Evolutionary conservation across 2,113 vertebrate species (phyloP).

Genomic region (Hippocampus barbouri): DNA sequence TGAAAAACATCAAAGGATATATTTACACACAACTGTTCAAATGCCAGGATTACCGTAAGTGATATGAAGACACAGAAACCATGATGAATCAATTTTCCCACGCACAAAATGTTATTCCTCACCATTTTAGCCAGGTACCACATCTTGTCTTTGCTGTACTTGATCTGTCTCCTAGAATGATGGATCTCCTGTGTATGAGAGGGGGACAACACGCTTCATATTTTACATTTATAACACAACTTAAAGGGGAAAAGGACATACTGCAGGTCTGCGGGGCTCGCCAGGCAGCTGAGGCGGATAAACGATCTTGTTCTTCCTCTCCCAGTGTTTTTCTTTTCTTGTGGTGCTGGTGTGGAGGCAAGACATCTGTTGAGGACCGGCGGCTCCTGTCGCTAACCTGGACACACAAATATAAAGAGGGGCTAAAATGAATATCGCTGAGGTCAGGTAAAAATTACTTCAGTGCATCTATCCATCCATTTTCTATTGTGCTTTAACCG

Average conservation of each 20-base stretch:
- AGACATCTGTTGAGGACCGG: constrained; percentile 55
- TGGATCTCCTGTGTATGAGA: constrained; percentile 78
- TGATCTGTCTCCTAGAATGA: constrained; percentile 89
- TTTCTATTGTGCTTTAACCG: too few species aligned
- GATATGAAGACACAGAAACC: neutral
- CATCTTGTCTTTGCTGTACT: constrained; percentile 98
- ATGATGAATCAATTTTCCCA: neutral
- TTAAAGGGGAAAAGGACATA: constrained; percentile 62
- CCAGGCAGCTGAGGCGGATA: constrained; percentile 84
- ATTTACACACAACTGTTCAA: neutral
- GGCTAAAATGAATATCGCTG: neutral
- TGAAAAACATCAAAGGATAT: neutral
- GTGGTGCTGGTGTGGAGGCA: constrained; percentile 75
- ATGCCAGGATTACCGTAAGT: neutral
- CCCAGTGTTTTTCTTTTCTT: constrained; percentile 75
- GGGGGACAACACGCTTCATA: neutral
- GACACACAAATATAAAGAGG: constrained; percentile 1
- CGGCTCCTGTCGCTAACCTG: constrained; percentile 63
- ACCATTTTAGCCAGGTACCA: constrained; percentile 97
- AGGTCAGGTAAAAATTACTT: neutral
- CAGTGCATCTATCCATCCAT: neutral
- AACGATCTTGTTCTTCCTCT: constrained; percentile 79
- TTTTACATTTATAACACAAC: neutral
- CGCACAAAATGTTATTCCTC: constrained; percentile 14
- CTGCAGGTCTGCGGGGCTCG: constrained; percentile 85